A percentile compares a stretch with the other conserved stretches of the same genome.
These are phyloP conservation scores for Rhamnusium bicolor DNA, from an alignment of 2,888 invertebrate genomes.

Conservation along the genomic window DNA sequence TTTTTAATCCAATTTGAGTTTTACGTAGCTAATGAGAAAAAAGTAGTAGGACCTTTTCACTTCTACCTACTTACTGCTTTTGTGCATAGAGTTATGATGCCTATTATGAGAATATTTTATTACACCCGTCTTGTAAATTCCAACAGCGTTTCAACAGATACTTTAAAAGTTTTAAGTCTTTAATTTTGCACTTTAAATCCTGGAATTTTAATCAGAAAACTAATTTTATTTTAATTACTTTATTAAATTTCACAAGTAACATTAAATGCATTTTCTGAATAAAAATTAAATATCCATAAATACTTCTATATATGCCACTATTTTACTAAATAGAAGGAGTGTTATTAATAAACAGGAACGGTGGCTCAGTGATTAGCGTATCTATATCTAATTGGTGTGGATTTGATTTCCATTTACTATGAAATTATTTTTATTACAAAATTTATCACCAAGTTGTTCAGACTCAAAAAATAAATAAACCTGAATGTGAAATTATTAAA, in stretches of 20 bases:
- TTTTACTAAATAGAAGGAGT: too few species aligned
- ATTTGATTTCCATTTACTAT: too few species aligned
- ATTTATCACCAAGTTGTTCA: too few species aligned
- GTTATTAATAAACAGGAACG: too few species aligned
- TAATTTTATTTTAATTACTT: constrained; percentile 31
- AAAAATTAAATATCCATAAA: too few species aligned
- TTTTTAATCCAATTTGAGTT: constrained; percentile 54
- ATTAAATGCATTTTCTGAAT: background rate
- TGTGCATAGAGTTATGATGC: constrained; percentile 43
- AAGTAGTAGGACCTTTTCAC: constrained; percentile 47
- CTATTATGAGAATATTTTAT: constrained; percentile 16
- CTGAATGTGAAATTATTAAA: too few species aligned
- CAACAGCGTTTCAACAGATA: constrained; percentile 11
- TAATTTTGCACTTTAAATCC: constrained; percentile 10
- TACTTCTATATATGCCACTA: too few species aligned
- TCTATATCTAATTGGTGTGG: too few species aligned
- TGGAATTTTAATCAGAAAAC: constrained; percentile 16
- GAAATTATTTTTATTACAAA: too few species aligned
- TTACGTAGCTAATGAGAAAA: constrained; percentile 52
- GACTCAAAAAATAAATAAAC: too few species aligned
- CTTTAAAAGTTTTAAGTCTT: constrained; percentile 28
- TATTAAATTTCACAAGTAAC: constrained; percentile 2
- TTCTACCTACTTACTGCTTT: constrained; percentile 35
- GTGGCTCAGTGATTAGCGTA: too few species aligned
- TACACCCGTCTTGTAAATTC: background rate